Base-by-base conservation (phyloP, 2,888 invertebrate species). In the Eupithecia centaureata region DNA sequence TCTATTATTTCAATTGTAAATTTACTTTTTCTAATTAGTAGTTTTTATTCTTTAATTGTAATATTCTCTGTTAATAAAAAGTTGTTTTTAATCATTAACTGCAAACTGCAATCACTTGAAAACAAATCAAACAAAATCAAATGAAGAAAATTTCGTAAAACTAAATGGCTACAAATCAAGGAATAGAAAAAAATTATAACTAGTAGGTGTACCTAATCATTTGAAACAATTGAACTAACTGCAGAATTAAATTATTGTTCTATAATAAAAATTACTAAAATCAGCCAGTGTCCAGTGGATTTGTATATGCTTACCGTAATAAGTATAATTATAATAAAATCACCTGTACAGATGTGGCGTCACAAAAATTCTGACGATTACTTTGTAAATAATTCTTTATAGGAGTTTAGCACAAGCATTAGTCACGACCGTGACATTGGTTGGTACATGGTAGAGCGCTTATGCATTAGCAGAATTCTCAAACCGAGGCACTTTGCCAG, bases 341-440 rank as follows among this genome's bases (percentile, higher is more conserved):
- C 52, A 25, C 52, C 13, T 13, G 52, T 27, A 27, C 22, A 25
- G 25, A 25, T 51, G 51, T 51, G 12, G 5, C 10, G 15, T 27
- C 27, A 52, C 52, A 52, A 27, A 25, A 52, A 27, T 52, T 25
- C n/a, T 52, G 52, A 27, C 52, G 52, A 27, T 27, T 27, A 52
- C 25, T 52, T 52, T 52, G 52, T 27, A 52, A 52, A 27, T 27
- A 27, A 52, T 15, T 15, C 10, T 52, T 27, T 52, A 27, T 27
- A 52, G 15, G 52, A 52, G 5, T 25, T 52, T 52, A 52, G 51
- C 56, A 15, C 15, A 54, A 61, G 33, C 30, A 62, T 69, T 70
- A 64, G 65, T 71, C 71, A 68, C 30, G 72, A 35, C 70, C 75
- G 56, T 73, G 73, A 73, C 72, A 71, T 73, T 73, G 72, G 63